Evolutionary conservation across 2,888 invertebrate species (phyloP).

Genomic region (Himalopsyche kuldschensis): DNA sequence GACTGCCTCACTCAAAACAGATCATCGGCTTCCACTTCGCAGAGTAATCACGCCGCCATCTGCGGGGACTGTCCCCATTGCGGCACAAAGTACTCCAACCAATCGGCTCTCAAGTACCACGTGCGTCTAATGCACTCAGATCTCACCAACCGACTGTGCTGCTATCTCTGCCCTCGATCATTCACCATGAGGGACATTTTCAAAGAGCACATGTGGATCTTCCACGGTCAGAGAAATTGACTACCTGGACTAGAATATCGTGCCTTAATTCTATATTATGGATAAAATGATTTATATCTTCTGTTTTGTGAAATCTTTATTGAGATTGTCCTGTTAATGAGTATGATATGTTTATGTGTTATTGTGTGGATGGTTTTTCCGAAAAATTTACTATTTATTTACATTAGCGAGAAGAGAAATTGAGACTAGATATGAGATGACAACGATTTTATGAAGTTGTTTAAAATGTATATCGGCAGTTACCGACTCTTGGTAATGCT

Average conservation of each 20-base stretch:
- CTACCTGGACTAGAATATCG: background rate
- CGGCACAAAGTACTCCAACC: constrained; percentile 69
- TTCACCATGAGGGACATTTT: constrained; percentile 69
- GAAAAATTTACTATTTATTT: background rate
- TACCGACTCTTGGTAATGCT: no score
- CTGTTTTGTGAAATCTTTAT: background rate
- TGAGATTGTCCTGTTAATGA: background rate
- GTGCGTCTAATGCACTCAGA: constrained; percentile 71
- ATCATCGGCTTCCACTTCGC: constrained; percentile 36
- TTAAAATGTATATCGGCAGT: background rate
- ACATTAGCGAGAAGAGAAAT: background rate
- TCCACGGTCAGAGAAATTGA: constrained; percentile 66
- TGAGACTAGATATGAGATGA: background rate
- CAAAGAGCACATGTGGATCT: constrained; percentile 70
- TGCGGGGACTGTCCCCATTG: constrained; percentile 71
- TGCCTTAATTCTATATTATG: background rate
- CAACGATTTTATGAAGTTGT: background rate
- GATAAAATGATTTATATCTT: background rate
- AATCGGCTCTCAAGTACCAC: constrained; percentile 70
- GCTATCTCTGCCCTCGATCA: constrained; percentile 70
- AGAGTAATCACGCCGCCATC: constrained; percentile 54
- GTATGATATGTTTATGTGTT: background rate
- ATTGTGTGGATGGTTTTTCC: background rate
- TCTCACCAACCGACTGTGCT: constrained; percentile 67
- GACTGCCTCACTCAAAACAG: constrained; percentile 45